phyloP scores from a whole-genome alignment of 2,888 invertebrate genomes.

The Gastracanthus pulcherrimus region DNA sequence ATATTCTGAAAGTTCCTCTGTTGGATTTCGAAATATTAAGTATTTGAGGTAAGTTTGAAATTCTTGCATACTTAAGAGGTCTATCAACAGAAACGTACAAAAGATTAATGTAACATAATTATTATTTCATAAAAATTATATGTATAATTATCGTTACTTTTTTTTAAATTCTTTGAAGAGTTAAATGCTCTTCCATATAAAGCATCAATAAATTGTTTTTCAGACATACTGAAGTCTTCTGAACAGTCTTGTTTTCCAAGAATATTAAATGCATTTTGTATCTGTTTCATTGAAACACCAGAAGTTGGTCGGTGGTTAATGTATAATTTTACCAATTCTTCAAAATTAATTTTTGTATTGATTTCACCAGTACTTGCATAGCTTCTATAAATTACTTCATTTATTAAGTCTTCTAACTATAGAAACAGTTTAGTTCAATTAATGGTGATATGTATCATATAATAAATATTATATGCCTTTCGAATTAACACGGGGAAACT shows the following conservation, averaged over 20 bases:
- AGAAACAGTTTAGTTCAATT: conserved; percentile 19
- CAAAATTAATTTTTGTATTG: conserved; percentile 81
- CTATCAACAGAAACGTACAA: conserved; percentile 25
- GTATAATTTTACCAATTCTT: conserved; percentile 83
- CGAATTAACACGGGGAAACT: too few species aligned
- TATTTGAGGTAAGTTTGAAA: conserved; percentile 63
- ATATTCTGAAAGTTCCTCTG: neutral
- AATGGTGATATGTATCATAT: too few species aligned
- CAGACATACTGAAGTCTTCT: conserved; percentile 69
- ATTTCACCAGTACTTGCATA: conserved; percentile 77
- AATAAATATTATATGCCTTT: neutral
- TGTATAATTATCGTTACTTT: too few species aligned
- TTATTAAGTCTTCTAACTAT: conserved; percentile 81
- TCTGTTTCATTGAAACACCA: conserved; percentile 77
- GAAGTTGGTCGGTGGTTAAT: conserved; percentile 83
- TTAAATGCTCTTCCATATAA: conserved; percentile 73
- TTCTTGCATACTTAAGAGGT: conserved; percentile 64
- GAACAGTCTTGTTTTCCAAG: conserved; percentile 72
- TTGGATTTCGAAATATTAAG: conserved; percentile 57
- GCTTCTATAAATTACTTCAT: conserved; percentile 80
- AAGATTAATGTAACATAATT: too few species aligned
- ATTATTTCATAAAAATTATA: too few species aligned
- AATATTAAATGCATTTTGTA: conserved; percentile 79
- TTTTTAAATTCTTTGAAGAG: too few species aligned
- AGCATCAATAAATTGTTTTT: conserved; percentile 77